Conservation (phyloP, 2,113 vertebrate genomes). For the Prionailurus viverrinus region DNA sequence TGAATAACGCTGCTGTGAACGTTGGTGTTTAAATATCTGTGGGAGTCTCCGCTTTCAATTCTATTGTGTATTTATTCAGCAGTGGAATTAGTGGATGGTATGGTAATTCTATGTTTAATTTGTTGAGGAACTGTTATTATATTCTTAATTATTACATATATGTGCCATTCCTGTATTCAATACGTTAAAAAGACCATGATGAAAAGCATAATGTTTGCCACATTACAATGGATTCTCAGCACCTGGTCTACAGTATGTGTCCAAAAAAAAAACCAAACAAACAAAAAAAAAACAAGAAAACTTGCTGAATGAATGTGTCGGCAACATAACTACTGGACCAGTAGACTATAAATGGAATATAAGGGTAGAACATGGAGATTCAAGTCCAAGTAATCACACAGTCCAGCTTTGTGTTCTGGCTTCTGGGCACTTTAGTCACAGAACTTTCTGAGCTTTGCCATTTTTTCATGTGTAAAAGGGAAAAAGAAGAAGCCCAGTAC, state of each 20-base stretch:
- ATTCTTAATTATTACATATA: background rate
- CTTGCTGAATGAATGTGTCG: background rate
- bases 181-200: background rate
- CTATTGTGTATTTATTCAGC: background rate
- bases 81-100: background rate
- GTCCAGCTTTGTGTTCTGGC: background rate
- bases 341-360: background rate
- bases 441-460: background rate
- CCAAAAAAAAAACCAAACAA: background rate
- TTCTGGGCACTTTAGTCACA: background rate
- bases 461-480: background rate
- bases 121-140: background rate
- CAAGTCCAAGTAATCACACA: background rate
- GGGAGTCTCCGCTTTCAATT: background rate
- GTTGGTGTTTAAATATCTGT: background rate
- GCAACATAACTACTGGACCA: background rate
- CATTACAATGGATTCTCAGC: background rate
- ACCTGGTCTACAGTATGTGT: background rate
- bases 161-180: background rate
- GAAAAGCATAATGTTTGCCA: background rate
- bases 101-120: background rate
- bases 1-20: background rate
- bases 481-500: background rate
- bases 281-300: background rate
- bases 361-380: background rate